Base-by-base conservation (phyloP, 2,888 invertebrate species). In the Cephus nigrinus region DNA sequence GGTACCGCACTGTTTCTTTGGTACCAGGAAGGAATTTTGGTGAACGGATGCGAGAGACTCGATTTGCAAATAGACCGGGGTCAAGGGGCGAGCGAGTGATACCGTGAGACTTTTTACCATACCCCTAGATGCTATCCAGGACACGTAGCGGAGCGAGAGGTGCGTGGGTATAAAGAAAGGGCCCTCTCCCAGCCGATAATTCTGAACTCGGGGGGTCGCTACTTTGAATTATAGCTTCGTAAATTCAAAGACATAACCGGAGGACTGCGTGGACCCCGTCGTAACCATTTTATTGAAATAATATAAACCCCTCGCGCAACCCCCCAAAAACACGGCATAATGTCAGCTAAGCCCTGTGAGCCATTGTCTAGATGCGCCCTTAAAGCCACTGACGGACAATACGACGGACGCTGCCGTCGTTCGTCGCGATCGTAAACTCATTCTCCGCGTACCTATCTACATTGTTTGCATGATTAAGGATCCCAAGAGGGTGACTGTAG, bases 171-270 rank as follows among this genome's bases (percentile, higher is more conserved):
- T 55, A 55, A 55, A 55, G 55, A 55, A 55, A 23, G 23, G 23
- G 23, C 23, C 23, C 55, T 23, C 23, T 9, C 40, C 15, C 55
- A 23, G 55, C 23, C 55, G 55, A 55, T 55, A 55, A 55, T 55
- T 55, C 23, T 55, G 55, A 55, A 9, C 68, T 75, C 40, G 74
- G 79, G 35, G 77, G 82, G 82, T 81, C 80, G 83, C 79, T 81
- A 75, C 79, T 86, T 87, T 88, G 86, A 88, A 84, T 86, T 87
- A 88, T 85, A 81, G 86, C 85, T 87, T 84, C 83, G 85, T 84
- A 87, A 85, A 86, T 87, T 85, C 86, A 83, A 85, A 85, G 84
- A 84, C 84, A 82, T 83, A 85, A 84, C 86, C 81, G 79, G 83
- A 84, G 81, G 78, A 80, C 80, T 80, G 9, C 78, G 77, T 79